Percentiles rank a stretch among this genome's conserved stretches.
These are phyloP conservation scores for Macrobrachium rosenbergii DNA, from an alignment of 1,140 invertebrate genomes.

Conservation along the genomic window DNA sequence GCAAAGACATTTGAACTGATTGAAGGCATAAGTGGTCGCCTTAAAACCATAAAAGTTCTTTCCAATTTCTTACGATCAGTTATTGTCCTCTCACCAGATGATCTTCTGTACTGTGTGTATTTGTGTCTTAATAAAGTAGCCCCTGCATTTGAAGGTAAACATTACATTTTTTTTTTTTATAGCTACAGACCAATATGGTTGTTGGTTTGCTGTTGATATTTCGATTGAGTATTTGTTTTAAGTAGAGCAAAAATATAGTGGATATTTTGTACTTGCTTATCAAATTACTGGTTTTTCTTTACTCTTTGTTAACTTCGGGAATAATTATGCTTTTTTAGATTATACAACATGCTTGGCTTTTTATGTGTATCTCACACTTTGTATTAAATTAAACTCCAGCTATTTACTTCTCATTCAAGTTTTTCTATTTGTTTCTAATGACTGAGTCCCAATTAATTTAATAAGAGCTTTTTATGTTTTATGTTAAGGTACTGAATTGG, in stretches of 20 bases:
- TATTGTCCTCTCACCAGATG: conserved; percentile 87
- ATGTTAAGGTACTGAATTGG: conserved; percentile 82
- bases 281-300: too few species aligned
- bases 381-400: too few species aligned
- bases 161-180: neutral
- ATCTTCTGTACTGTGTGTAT: conserved; percentile 92
- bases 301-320: too few species aligned
- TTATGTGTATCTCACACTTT: too few species aligned
- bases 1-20: conserved; percentile 92
- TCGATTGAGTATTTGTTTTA: neutral
- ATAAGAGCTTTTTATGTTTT: conserved; percentile 61
- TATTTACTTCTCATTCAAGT: too few species aligned
- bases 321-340: too few species aligned
- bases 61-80: conserved; percentile 96
- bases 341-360: too few species aligned
- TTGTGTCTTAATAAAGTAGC: conserved; percentile 89
- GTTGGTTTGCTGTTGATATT: neutral
- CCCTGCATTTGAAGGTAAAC: conserved; percentile 66
- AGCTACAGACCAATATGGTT: too few species aligned
- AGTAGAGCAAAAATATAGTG: too few species aligned
- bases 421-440: neutral
- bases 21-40: conserved; percentile 87
- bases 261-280: too few species aligned
- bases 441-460: neutral
- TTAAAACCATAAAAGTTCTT: conserved; percentile 96